Base-by-base conservation (phyloP, 64 coral and sea anemone species). In the Dendronephthya gigantea region DNA sequence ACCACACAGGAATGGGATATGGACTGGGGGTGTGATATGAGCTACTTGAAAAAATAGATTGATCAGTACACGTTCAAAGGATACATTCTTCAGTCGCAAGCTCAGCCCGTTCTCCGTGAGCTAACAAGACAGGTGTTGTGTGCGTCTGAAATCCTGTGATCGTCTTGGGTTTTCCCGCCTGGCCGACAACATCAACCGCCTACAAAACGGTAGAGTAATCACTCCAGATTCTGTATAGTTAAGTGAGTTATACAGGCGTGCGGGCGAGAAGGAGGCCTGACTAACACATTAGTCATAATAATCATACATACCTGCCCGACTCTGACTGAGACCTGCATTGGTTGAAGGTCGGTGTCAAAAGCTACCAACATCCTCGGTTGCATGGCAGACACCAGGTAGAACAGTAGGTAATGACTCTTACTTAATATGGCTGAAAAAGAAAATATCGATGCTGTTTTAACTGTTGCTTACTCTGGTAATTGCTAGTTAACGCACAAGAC, bases 41-140 rank as follows among this genome's bases (percentile, higher is more conserved):
- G n/a, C n/a, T n/a, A 55, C 41, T n/a, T 19, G 16, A 23, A 19
- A 51, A 49, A 31, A 87, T 7, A 25, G 35, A 48, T 35, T 2
- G 9, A 1, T 34, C 16, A 15, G 14, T 23, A n/a, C 82, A 36
- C 1, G 15, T 39, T 29, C 29, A 55, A 96, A 93, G 94, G 94
- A 97, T 97, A 97, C 94, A 93, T 89, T 97, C 94, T 66, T 97
- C 94, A n/a, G 94, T 97, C 37, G 94, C 94, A 6, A 97, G 84
- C 72, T 97, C 94, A 49, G 94, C 94, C 89, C 94, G 74, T 86
- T 97, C 94, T 52, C 94, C 94, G 49, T 97, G 90, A 28, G 94
- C 94, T 10, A 97, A 87, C 37, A 97, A 49, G 12, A 97, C 94
- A 7, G 94, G 94, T 16, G 94, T 97, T 12, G 94, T 97, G 84